Percentiles rank a stretch among this genome's conserved stretches.
These are phyloP conservation scores for Alligator mississippiensis DNA, from an alignment of 2,113 vertebrate genomes.

Conservation along the genomic window DNA sequence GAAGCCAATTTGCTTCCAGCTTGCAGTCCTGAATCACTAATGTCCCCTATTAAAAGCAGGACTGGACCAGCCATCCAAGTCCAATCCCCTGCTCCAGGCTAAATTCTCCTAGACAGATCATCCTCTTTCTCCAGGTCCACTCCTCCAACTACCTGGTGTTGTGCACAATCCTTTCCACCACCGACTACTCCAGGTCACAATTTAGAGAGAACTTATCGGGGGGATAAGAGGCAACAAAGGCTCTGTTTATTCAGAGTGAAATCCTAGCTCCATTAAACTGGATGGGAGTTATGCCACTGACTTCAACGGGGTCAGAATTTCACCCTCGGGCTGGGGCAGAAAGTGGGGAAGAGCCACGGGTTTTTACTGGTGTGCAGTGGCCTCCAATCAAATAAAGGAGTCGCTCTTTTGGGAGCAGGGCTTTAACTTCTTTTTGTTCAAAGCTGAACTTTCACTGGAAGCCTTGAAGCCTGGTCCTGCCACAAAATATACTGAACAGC, in stretches of 20 bases:
- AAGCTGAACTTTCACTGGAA: slow-evolving; percentile 33
- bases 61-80: no score
- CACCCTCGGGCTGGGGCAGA: accelerated
- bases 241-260: slow-evolving; percentile 34
- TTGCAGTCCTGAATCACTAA: slow-evolving; percentile 27
- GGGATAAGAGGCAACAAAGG: slow-evolving; percentile 43
- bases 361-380: not conserved
- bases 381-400: not conserved
- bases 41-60: not conserved
- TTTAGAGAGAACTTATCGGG: slow-evolving; percentile 1
- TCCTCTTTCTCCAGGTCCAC: not conserved
- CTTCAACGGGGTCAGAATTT: slow-evolving; percentile 52
- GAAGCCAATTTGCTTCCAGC: slow-evolving; percentile 14
- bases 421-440: slow-evolving; percentile 21
- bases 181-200: not conserved
- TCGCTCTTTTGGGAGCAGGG: slow-evolving; percentile 32
- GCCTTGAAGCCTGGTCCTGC: slow-evolving; percentile 17
- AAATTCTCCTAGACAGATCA: no score
- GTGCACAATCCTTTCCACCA: not conserved
- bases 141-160: not conserved
- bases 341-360: not conserved
- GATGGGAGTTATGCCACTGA: slow-evolving; percentile 26
- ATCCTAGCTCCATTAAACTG: slow-evolving; percentile 22
- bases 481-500: slow-evolving; percentile 63
- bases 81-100: no score